Percentiles rank a stretch among this genome's conserved stretches.
phyloP scores from a whole-genome alignment of 2,797 vertebrate genomes.

The Aeoliscus strigatus region DNA sequence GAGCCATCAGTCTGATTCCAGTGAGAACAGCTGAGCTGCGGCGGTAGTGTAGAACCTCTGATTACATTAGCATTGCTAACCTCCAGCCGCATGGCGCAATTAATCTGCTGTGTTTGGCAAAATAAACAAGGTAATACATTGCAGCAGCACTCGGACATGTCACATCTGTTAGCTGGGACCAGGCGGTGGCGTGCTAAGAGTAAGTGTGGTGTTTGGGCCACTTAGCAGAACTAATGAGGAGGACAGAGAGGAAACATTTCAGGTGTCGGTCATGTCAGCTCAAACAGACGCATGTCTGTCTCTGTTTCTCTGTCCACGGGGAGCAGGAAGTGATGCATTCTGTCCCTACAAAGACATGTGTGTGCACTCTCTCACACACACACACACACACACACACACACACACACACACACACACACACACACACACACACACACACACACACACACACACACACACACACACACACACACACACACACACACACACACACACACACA shows the following conservation, averaged over 20 bases:
- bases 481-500: too few species aligned
- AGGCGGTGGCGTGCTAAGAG: conserved; percentile 26
- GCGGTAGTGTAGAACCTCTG: conserved; percentile 43
- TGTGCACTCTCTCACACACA: too few species aligned
- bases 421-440: too few species aligned
- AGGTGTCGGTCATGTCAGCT: conserved; percentile 21
- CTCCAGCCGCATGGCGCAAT: conserved; percentile 46
- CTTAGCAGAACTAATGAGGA: conserved; percentile 45
- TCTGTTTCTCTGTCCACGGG: too few species aligned
- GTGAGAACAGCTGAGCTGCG: conserved; percentile 18
- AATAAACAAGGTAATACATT: conserved; percentile 66
- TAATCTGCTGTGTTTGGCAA: conserved; percentile 65
- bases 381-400: too few species aligned
- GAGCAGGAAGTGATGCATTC: too few species aligned
- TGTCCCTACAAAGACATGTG: too few species aligned
- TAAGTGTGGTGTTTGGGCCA: conserved; percentile 36
- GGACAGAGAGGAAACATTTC: conserved; percentile 33
- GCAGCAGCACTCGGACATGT: conserved; percentile 34
- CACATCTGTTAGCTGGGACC: conserved; percentile 58
- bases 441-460: too few species aligned
- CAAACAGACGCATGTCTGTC: too few species aligned
- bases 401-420: too few species aligned
- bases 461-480: too few species aligned
- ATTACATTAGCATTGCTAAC: conserved; percentile 79
- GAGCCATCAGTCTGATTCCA: too few species aligned